Base-by-base conservation (phyloP, 2,113 vertebrate genomes). In the Aix galericulata region DNA sequence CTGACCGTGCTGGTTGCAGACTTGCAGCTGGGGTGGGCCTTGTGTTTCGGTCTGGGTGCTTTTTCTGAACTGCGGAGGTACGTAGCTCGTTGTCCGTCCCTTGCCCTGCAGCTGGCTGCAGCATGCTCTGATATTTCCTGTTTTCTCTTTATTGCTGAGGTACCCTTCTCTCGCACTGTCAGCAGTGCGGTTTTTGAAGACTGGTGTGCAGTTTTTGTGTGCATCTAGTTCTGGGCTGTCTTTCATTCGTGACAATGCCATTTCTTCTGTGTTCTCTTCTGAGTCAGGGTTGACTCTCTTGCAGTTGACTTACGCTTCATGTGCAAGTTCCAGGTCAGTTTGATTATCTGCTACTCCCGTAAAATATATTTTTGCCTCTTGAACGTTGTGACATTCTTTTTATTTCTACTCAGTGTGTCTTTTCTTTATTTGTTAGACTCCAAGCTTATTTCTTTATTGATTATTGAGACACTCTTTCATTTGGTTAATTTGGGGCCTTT, bases 81-180 rank as follows among this genome's bases (percentile, higher is more conserved):
- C 1, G 17, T 8, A 8, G 40, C 1, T 6, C 0, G 1, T 22
- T 6, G 27, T 32, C 69, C 1, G 4, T 55, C 42, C 42, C 34
- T n/a, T 14, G 42, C 18, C 62, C 40, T 1, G 8, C n/a, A 1
- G 10, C 2, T 58, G 44, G 17, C 36, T 66, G 48, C 0, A 5
- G 17, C 8, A 20, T 2, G 23, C 16, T 50, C 23, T 5, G 34
- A 3, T 13, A 5, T 50, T 12, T 44, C 44, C 55, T 9, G 26
- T 26, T 13, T 53, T 8, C 55, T 32, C 44, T 36, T 5, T 2
- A 5, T 21, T 4, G 20, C 63, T 1, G 11, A 16, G 18, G 29
- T 8, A 21, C 55, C 31, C 46, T 31, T 10, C 46, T 36, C 2
- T 3, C 8, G 36, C 1, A 2, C 55, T 27, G 62, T 62, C 0